These are phyloP conservation scores for Eremophila alpestris DNA, from an alignment of 2,797 vertebrate species.

Conservation along the genomic window DNA sequence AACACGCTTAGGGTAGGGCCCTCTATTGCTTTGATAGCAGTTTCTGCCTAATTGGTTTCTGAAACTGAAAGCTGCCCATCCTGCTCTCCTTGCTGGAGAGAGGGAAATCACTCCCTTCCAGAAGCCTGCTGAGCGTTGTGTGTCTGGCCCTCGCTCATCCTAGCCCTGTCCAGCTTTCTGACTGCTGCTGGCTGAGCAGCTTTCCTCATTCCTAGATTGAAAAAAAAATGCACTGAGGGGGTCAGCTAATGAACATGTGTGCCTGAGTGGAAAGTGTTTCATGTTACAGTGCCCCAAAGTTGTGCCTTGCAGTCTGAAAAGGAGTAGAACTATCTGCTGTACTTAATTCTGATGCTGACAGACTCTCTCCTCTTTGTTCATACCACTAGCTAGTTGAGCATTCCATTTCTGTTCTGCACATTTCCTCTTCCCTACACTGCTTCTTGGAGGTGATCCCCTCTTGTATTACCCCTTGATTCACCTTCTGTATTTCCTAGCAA, in stretches of 20 bases:
- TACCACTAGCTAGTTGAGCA: not conserved
- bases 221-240: not conserved
- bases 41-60: constrained; percentile 64
- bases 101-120: constrained; percentile 28
- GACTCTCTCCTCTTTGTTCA: not conserved
- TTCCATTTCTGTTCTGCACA: not conserved
- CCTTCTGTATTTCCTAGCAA: not conserved
- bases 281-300: not conserved
- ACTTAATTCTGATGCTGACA: not conserved
- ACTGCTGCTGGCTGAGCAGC: not conserved
- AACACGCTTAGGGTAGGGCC: constrained; percentile 57
- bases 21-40: constrained; percentile 61
- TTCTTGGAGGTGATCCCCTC: not conserved
- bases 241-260: not conserved
- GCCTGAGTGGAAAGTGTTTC: not conserved
- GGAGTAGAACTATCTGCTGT: not conserved
- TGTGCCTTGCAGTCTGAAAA: not conserved
- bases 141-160: not conserved
- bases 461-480: not conserved
- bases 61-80: constrained; percentile 51
- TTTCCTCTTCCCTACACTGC: not conserved
- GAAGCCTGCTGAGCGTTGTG: not conserved
- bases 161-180: constrained; percentile 39
- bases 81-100: constrained; percentile 57
- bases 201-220: not conserved